Evolutionary conservation across 2,797 vertebrate species (phyloP), one percentile per base, ranked within the genome.

Genomic region (Peromyscus nudipes): DNA sequence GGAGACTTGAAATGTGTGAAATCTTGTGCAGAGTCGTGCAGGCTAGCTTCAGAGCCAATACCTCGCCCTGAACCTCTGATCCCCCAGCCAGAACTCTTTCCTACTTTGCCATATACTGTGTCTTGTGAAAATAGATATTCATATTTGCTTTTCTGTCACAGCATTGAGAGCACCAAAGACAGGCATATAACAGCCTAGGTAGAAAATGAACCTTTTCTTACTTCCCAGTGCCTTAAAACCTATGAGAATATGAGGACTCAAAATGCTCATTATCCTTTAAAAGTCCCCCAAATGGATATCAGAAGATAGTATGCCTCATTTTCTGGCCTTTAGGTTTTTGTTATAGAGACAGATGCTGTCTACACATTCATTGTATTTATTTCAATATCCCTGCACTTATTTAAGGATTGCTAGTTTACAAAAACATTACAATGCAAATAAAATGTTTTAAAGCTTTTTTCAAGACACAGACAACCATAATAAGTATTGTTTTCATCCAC

Each of bases 331-430:
- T 85, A 69, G 27, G 67, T 85, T 87, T 92, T 82, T 90, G 46
- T 57, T 91, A 0, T 60, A 46, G 65, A 92, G 49, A 94, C 43
- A 95, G 27, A 84, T 96, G 43, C 21, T 76, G 19, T 84, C 52
- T 90, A 25, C 46, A 86, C 3, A 43, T 82, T 96, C 46, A 52
- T 3, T 91, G 69, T 86, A 87, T 94, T 95, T 94, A 21, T 92
- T 97, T 79, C 46, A 96, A 77, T 90, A 85, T 89, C n/a, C 49
- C 69, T 81, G 3, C 17, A 88, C 37, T 93, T 73, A 91, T 93
- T 96, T 73, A 94, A 94, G 60, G 87, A 93, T 80, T 49, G 29
- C 8, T 89, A 88, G 89, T 95, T 93, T 92, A 25, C 25, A 37
- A 90, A 86, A 77, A 46, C 88, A 87, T 67, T 88, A 89, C 19